Base-by-base conservation (phyloP, 1,140 invertebrate genomes). In the Scaptomyza pallida region DNA sequence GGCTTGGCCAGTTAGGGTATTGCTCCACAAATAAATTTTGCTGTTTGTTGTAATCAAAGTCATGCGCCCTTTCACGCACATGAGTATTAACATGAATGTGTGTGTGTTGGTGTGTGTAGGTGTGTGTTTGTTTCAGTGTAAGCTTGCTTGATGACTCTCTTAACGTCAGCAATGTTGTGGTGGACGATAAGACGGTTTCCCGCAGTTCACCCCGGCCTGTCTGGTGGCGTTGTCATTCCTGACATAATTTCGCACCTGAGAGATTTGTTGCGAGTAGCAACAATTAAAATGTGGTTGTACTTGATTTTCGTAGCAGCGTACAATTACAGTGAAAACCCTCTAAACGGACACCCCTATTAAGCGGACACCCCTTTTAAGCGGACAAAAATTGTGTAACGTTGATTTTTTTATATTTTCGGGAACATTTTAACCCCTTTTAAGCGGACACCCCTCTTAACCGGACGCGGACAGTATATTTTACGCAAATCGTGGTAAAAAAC, bases 181-280 rank as follows among this genome's bases (percentile, higher is more conserved):
- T 61, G 33, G 50, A 45, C 69, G 64, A 83, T 78, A 83, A 82
- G 71, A 70, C n/a, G 37, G 12, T 15, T 15, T n/a, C 30, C 33
- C n/a, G n/a, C n/a, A n/a, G n/a, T 26, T 48, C 60, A 63, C 52
- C 51, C 30, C 48, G 12, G 3, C 2, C 33, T 12, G n/a, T n/a
- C 6, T 44, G 54, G 40, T 48, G 57, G 15, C 19, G 47, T 44
- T 60, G 45, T 56, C 41, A 47, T 44, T 65, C 65, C 71, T 72
- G 79, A 78, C 71, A 83, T 75, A 78, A 82, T 75, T 83, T 83
- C 72, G 57, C 79, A 82, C 65, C 81, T 82, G 63, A 59, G 44
- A 43, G 65, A 60, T 35, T 37, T 35, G 55, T 26, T 16, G n/a
- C 30, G 5, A 3, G 40, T 26, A 35, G 30, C 4, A 43, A 9